Percentiles rank a stretch among this genome's conserved stretches.
These are phyloP conservation scores for Xanthorhoe spadicearia DNA, from an alignment of 2,888 invertebrate genomes.

Conservation along the genomic window DNA sequence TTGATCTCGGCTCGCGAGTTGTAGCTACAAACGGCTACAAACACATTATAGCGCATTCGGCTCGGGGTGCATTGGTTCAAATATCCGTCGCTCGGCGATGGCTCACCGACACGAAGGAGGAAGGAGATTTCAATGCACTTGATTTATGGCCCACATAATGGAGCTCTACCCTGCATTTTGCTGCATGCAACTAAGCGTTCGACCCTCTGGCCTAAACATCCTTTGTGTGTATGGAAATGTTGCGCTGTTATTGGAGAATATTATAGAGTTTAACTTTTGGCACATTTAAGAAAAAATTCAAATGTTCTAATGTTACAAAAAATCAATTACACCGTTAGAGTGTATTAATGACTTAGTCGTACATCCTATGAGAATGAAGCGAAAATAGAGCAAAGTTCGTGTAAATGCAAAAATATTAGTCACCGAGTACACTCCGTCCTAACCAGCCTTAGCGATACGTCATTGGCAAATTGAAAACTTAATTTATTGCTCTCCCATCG, in stretches of 20 bases:
- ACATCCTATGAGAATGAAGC: constrained; percentile 20
- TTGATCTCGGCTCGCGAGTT: constrained; percentile 41
- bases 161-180: constrained; percentile 73
- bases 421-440: constrained; percentile 46
- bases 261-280: constrained; percentile 13
- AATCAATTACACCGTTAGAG: background rate
- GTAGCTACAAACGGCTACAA: constrained; percentile 42
- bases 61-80: constrained; percentile 64
- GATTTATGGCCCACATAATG: constrained; percentile 79
- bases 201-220: constrained; percentile 57
- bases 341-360: background rate
- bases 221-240: constrained; percentile 57
- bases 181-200: constrained; percentile 71
- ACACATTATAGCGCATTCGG: constrained; percentile 48
- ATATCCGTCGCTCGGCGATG: constrained; percentile 75
- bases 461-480: constrained; percentile 76
- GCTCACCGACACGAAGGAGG: constrained; percentile 78
- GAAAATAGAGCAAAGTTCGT: constrained; percentile 44
- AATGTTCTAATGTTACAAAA: too few relatives aligned
- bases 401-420: constrained; percentile 49
- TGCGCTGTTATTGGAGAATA: constrained; percentile 22
- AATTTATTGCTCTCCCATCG: constrained; percentile 69
- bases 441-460: constrained; percentile 65
- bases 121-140: constrained; percentile 82
- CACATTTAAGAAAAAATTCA: too few relatives aligned